Base-by-base conservation (phyloP, 1,140 invertebrate species). In the Dendroctonus valens region DNA sequence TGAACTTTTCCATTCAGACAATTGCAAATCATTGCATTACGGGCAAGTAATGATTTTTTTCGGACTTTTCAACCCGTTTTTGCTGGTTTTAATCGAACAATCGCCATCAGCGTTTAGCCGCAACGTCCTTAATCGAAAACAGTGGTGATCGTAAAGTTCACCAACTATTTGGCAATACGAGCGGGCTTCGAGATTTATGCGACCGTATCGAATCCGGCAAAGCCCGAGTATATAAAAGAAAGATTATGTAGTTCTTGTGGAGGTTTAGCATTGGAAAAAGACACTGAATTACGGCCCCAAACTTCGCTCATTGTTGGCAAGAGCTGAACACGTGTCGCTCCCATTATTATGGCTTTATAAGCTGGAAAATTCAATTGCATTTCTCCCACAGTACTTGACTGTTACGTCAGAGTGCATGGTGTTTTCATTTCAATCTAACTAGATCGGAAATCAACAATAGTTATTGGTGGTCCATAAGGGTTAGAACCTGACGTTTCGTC, bases 171-270 rank as follows among this genome's bases (percentile, higher is more conserved):
- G 54, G 41, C 54, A 57, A 57, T 57, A 57, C 54, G 54, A 57
- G 1, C 39, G 39, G 54, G 6, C 15, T 57, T 52, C 42, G 15
- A 57, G 41, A 57, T 57, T 57, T 57, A 57, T 57, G 54, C 42
- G 54, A 11, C 54, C 39, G 15, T 57, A 57, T 57, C 54, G 54
- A 42, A 57, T 57, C 42, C 54, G 54, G 8, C 8, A 14, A 41
- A 57, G 54, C 11, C 41, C 8, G 54, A 57, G 54, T 57, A 57
- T 15, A 57, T 57, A 57, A 57, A 57, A 41, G 39, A 57, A 57
- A 15, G 38, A 57, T 57, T 57, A 41, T 42, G 54, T 57, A 57
- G 7, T 42, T 41, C 54, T 57, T 57, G 5, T 26, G 39, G n/a
- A 41, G 41, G 9, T 41, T 41, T 57, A 54, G 39, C 52, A 38